A percentile compares a stretch with the other conserved stretches of the same genome.
Conservation (phyloP, 2,797 vertebrate species). For the Sebastes alutus region DNA sequence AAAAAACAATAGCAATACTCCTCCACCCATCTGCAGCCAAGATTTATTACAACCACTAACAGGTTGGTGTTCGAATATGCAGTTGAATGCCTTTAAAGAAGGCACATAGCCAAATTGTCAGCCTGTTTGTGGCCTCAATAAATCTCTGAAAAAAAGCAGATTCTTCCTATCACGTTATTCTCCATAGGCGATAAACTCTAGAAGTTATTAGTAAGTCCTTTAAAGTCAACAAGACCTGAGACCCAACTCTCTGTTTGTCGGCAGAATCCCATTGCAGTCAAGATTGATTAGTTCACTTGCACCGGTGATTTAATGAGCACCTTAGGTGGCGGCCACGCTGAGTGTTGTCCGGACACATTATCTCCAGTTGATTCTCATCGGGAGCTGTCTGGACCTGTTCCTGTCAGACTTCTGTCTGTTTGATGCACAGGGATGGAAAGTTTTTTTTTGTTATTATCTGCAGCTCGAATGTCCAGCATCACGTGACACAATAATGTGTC, state of each 20-base stretch:
- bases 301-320: not conserved
- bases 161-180: constrained; percentile 8
- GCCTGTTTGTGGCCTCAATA: constrained; percentile 32
- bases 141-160: constrained; percentile 25
- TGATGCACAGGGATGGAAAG: not conserved
- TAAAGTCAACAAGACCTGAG: constrained; percentile 6
- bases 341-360: not conserved
- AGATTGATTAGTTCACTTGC: constrained; percentile 12
- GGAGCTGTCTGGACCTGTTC: not conserved
- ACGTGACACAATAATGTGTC: accelerated
- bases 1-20: not conserved
- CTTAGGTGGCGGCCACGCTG: not conserved
- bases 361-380: not conserved
- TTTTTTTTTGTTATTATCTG: not conserved
- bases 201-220: constrained; percentile 1
- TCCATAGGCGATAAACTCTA: constrained; percentile 2
- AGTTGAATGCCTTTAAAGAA: constrained; percentile 27
- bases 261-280: not conserved
- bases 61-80: constrained; percentile 18
- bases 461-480: too few relatives aligned
- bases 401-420: not conserved
- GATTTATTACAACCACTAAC: constrained; percentile 35
- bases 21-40: constrained; percentile 11
- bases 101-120: constrained; percentile 20
- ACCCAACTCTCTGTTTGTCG: not conserved